Base-by-base conservation (phyloP, 2,113 vertebrate species). In the Saguinus imperator region DNA sequence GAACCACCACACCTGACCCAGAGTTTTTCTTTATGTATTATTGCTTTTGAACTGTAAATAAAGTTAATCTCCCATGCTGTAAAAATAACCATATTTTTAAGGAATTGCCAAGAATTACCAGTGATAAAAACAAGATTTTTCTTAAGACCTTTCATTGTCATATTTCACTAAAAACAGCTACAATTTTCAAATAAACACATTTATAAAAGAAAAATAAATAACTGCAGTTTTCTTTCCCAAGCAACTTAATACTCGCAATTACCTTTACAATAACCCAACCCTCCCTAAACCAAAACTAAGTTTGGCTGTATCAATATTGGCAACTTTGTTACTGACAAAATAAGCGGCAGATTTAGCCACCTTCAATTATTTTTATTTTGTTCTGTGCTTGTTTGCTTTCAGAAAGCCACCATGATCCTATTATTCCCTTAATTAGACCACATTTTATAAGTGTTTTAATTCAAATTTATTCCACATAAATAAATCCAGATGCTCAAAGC, bases 321-420 rank as follows among this genome's bases (percentile, higher is more conserved):
- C 87, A 85, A 91, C 21, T 92, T 79, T 82, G 93, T 91, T 68
- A 85, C 29, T 94, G 64, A 94, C 16, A 76, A 93, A 94, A 66
- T 50, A 84, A 89, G 72, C 35, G 21, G 25, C 32, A 82, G 9
- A 85, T 66, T 9, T 58, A 32, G 23, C 23, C 8, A 81, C n/a
- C 14, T 72, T 82, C 45, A 95, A 57, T 70, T 92, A 58, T 37
- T 92, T 37, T 80, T 52, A 77, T 79, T 86, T 89, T 89, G 43
- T 89, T 55, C 43, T 55, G 20, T 79, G 80, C n/a, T 87, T 89
- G 35, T 86, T 82, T 76, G 77, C 73, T 72, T 83, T 94, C 21
- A 89, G 20, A 91, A 95, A 89, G 76, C 21, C 4, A 88, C 20
- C 20, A 35, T 79, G 23, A 21, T 89, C 29, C 32, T 93, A 73